These are phyloP conservation scores for Trematomus bernacchii DNA, from an alignment of 2,797 vertebrate genomes.

Conservation along the genomic window DNA sequence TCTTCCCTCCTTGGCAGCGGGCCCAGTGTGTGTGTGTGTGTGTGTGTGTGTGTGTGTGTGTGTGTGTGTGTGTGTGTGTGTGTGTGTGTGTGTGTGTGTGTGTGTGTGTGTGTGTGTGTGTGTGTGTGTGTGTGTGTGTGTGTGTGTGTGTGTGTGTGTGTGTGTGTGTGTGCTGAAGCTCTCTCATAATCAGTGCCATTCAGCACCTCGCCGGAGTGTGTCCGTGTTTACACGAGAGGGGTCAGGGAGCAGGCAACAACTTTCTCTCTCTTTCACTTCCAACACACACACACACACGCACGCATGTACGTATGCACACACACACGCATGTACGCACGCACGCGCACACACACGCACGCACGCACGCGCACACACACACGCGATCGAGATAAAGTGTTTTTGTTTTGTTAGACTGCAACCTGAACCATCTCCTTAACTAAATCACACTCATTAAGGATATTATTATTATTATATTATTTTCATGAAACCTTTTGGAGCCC, in stretches of 20 bases:
- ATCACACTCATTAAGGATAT: too few relatives aligned
- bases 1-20: slow-evolving; percentile 85
- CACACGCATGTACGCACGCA: slow-evolving; percentile 10
- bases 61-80: slow-evolving; percentile 43
- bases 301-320: slow-evolving; percentile 12
- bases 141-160: slow-evolving; percentile 35
- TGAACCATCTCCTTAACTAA: too few relatives aligned
- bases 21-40: slow-evolving; percentile 69
- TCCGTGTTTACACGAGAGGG: slow-evolving; percentile 86
- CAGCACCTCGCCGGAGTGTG: slow-evolving; percentile 83
- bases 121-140: slow-evolving; percentile 17
- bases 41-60: slow-evolving; percentile 37
- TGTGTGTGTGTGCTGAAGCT: slow-evolving; percentile 15
- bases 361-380: slow-evolving; percentile 19
- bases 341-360: slow-evolving; percentile 18
- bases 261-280: slow-evolving; percentile 61
- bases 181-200: slow-evolving; percentile 83
- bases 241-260: slow-evolving; percentile 85
- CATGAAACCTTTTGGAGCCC: too few relatives aligned
- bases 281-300: slow-evolving; percentile 25
- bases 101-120: slow-evolving; percentile 30
- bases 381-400: not conserved
- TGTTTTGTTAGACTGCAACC: too few relatives aligned
- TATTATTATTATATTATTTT: too few relatives aligned
- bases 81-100: slow-evolving; percentile 18